A percentile compares a stretch with the other conserved stretches of the same genome.
Conservation (phyloP, 2,888 invertebrate genomes). For the Shargacucullia verbasci region DNA sequence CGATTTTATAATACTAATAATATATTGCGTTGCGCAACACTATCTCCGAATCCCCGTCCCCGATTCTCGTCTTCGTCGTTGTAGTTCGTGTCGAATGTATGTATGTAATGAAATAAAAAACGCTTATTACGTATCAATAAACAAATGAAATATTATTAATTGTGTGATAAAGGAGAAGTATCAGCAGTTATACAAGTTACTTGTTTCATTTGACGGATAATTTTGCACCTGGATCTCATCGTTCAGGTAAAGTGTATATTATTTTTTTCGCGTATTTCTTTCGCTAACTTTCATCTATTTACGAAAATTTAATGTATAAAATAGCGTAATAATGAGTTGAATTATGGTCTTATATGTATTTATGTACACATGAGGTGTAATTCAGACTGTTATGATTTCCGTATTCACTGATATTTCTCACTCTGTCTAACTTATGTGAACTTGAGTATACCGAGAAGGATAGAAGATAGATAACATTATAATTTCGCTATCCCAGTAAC, state of each 20-base stretch:
- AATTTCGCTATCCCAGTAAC: constrained; percentile 8
- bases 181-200: constrained; percentile 6
- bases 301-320: not conserved
- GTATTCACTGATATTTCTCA: constrained; percentile 10
- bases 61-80: constrained; percentile 4
- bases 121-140: constrained; percentile 16
- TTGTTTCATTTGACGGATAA: constrained; percentile 20
- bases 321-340: constrained; percentile 3
- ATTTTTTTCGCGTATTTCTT: constrained; percentile 23
- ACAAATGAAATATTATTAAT: constrained; percentile 16
- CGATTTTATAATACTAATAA: constrained; percentile 12
- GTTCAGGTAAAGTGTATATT: constrained; percentile 38
- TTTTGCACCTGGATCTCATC: constrained; percentile 28
- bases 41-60: constrained; percentile 46
- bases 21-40: constrained; percentile 27
- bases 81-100: constrained; percentile 16
- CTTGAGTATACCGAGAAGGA: constrained; percentile 34
- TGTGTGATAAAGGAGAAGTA: constrained; percentile 11
- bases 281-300: not conserved
- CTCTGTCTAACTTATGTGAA: constrained; percentile 34
- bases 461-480: constrained; percentile 24
- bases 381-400: constrained; percentile 21
- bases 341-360: constrained; percentile 12
- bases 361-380: constrained; percentile 41
- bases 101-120: constrained; percentile 27